These are phyloP conservation scores for Natator depressus DNA, from an alignment of 2,113 vertebrate genomes.

Conservation along the genomic window DNA sequence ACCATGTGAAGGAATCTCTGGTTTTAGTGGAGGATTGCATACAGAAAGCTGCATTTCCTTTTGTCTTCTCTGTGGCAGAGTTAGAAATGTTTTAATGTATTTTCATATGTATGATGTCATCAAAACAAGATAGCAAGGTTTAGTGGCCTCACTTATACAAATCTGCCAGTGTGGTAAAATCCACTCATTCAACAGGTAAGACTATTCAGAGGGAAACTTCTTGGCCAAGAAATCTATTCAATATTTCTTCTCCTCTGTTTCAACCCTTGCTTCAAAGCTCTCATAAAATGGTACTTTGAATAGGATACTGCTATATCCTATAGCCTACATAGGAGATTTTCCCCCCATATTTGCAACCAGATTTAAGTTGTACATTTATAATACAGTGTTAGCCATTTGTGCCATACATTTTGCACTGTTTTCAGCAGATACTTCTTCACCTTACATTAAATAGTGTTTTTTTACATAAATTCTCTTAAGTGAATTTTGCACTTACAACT, in stretches of 20 bases:
- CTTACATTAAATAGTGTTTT: accelerated
- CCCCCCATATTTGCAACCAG: not conserved
- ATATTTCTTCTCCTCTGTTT: not conserved
- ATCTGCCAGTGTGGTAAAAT: not conserved
- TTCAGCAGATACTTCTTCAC: accelerated
- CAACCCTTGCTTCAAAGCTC: not conserved
- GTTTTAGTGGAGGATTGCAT: not conserved
- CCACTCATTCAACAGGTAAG: not conserved
- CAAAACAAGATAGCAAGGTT: not conserved
- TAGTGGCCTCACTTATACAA: not conserved
- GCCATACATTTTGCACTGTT: accelerated
- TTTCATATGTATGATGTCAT: not conserved
- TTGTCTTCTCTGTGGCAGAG: not conserved
- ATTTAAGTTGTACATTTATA: not conserved
- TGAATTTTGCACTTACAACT: not conserved
- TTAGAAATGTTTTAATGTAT: not conserved
- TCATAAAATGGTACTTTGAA: not conserved
- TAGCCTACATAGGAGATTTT: not conserved
- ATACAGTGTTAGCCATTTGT: not conserved
- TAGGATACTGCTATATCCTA: not conserved
- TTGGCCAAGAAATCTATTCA: not conserved
- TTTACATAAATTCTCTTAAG: not conserved
- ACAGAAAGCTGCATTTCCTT: not conserved
- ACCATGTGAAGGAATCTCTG: not conserved
- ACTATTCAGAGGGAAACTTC: accelerated